These are phyloP conservation scores for Acleris cristana DNA, from an alignment of 2,888 invertebrate genomes.

Conservation along the genomic window DNA sequence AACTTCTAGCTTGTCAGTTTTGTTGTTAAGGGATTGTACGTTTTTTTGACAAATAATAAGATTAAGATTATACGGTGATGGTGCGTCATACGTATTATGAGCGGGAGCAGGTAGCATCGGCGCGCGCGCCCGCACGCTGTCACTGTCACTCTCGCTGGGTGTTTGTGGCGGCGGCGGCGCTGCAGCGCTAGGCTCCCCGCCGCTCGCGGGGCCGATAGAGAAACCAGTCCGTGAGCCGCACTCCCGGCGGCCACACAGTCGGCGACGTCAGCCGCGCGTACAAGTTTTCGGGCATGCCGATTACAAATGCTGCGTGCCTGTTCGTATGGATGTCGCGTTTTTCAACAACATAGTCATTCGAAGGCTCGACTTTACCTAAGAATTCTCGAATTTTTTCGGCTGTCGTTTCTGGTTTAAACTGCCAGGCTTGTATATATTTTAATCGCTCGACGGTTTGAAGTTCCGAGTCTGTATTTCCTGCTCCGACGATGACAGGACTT, in stretches of 20 bases:
- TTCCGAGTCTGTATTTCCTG: background rate
- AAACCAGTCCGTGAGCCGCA: slow-evolving; percentile 8
- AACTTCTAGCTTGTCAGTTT: background rate
- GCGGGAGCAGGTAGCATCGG: background rate
- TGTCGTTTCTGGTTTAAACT: slow-evolving; percentile 8
- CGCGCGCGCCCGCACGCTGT: background rate
- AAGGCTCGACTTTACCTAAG: slow-evolving; percentile 4
- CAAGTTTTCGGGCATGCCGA: slow-evolving; percentile 9
- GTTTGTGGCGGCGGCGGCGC: background rate
- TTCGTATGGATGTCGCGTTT: slow-evolving; percentile 7
- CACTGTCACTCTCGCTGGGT: background rate
- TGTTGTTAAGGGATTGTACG: background rate
- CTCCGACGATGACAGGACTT: background rate
- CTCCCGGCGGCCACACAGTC: slow-evolving; percentile 15
- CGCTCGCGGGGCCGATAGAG: slow-evolving; percentile 3
- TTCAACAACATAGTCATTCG: background rate
- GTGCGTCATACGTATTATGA: background rate
- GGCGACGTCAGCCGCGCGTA: slow-evolving; percentile 6
- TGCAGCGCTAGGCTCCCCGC: slow-evolving; percentile 7
- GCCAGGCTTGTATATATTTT: slow-evolving; percentile 16
- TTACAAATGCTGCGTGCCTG: slow-evolving; percentile 15
- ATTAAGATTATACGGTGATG: background rate
- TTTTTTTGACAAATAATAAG: slow-evolving; percentile 1
- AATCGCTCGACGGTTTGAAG: slow-evolving; percentile 5
- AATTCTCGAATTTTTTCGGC: slow-evolving; percentile 6